Conservation (phyloP, 2,888 invertebrate genomes). For the Strigamia crassipes region DNA sequence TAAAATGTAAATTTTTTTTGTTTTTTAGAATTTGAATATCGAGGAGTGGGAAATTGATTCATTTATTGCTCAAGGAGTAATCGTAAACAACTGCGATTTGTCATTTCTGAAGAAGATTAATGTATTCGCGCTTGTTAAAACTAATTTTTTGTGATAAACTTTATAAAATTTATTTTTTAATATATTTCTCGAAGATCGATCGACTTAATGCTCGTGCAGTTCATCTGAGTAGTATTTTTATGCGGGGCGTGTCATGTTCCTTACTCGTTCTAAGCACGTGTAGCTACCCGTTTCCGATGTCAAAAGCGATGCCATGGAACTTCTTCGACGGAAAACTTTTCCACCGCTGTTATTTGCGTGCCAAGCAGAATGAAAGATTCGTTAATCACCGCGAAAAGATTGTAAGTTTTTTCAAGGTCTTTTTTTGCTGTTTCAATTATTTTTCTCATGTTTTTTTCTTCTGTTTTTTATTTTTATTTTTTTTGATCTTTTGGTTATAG, state of each 20-base stretch:
- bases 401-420: conserved; percentile 7
- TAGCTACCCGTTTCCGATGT: conserved; percentile 88
- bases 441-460: background rate
- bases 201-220: conserved; percentile 81
- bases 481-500: background rate
- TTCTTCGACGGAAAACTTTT: conserved; percentile 92
- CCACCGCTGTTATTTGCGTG: conserved; percentile 64
- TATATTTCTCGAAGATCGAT: conserved; percentile 66
- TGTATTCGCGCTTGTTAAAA: background rate
- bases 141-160: background rate
- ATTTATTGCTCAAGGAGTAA: conserved; percentile 74
- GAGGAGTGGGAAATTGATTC: conserved; percentile 74
- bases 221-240: conserved; percentile 82
- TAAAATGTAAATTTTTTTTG: background rate
- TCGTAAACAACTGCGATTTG: background rate
- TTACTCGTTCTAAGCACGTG: conserved; percentile 88
- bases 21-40: conserved; percentile 31
- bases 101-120: conserved; percentile 15
- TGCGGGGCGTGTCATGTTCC: conserved; percentile 90
- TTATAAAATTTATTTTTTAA: background rate
- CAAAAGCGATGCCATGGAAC: conserved; percentile 88
- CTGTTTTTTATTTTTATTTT: background rate
- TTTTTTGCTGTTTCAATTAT: background rate
- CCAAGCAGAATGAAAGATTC: background rate
- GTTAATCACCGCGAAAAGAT: background rate